Evolutionary conservation across 2,113 vertebrate genomes (phyloP).

Genomic region (Gallinago undulata): DNA sequence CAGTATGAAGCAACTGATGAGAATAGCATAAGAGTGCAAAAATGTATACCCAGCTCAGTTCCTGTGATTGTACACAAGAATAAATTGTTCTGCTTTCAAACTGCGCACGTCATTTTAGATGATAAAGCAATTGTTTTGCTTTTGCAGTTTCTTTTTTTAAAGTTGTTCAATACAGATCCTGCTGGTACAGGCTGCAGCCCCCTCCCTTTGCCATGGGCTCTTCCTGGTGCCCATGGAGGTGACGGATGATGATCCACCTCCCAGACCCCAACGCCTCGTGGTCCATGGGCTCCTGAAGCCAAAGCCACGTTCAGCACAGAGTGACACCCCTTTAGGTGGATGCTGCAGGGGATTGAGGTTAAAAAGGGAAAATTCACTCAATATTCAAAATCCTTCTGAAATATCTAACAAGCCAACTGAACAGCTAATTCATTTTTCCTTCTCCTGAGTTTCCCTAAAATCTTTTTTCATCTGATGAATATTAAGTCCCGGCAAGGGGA

Average conservation of each 20-base stretch:
- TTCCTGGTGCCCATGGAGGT: not conserved
- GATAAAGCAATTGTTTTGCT: not conserved
- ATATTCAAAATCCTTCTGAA: not conserved
- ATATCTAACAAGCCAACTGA: accelerated
- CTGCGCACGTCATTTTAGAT: not conserved
- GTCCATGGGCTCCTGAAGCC: not conserved
- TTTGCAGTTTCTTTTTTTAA: not conserved
- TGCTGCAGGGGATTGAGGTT: too few relatives aligned
- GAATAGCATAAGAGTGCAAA: not conserved
- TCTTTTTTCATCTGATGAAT: not conserved
- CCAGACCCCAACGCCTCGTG: accelerated
- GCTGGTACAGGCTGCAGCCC: not conserved
- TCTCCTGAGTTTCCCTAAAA: not conserved
- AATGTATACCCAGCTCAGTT: not conserved
- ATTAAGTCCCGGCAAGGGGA: not conserved
- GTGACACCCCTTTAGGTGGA: not conserved
- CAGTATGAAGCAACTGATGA: constrained; percentile 18
- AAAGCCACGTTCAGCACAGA: not conserved
- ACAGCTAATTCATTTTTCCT: not conserved
- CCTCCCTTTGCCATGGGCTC: not conserved
- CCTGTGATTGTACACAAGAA: not conserved
- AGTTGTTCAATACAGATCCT: not conserved
- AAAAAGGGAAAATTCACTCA: not conserved
- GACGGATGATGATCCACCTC: not conserved
- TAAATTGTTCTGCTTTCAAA: not conserved